Percentiles rank a stretch among this genome's conserved stretches.
Evolutionary conservation across 2,797 vertebrate genomes (phyloP).

Genomic region (Naso thynnoides): DNA sequence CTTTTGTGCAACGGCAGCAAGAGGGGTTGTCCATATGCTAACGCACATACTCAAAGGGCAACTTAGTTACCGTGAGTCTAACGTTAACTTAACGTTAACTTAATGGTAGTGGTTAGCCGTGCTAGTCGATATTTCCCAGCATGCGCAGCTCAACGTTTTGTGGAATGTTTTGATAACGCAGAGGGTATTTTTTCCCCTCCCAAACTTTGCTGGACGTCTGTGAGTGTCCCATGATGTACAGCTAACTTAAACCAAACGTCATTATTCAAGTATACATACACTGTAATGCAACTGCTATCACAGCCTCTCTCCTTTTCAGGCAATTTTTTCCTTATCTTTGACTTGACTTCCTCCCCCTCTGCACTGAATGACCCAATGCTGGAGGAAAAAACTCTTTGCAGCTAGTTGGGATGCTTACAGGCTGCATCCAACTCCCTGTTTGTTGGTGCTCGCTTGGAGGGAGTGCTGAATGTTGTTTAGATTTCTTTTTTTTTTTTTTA

Average conservation of each 20-base stretch:
- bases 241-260: not conserved
- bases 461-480: not conserved
- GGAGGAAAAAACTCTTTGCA: not conserved
- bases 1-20: not conserved
- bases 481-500: not conserved
- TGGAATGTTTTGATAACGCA: not conserved
- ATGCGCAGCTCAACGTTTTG: constrained; percentile 14
- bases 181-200: not conserved
- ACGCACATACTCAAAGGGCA: too few species aligned
- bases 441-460: not conserved
- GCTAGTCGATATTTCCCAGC: constrained; percentile 3
- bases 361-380: not conserved
- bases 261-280: not conserved
- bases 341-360: not conserved
- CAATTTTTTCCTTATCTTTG: not conserved
- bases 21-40: not conserved
- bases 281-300: not conserved
- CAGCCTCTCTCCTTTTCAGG: not conserved
- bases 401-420: not conserved
- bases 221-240: too few species aligned
- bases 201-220: not conserved
- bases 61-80: too few species aligned
- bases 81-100: constrained; percentile 7
- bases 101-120: constrained; percentile 7
- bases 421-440: not conserved